Evolutionary conservation across 2,113 vertebrate species (phyloP).

Genomic region (Psittacara wagleri): DNA sequence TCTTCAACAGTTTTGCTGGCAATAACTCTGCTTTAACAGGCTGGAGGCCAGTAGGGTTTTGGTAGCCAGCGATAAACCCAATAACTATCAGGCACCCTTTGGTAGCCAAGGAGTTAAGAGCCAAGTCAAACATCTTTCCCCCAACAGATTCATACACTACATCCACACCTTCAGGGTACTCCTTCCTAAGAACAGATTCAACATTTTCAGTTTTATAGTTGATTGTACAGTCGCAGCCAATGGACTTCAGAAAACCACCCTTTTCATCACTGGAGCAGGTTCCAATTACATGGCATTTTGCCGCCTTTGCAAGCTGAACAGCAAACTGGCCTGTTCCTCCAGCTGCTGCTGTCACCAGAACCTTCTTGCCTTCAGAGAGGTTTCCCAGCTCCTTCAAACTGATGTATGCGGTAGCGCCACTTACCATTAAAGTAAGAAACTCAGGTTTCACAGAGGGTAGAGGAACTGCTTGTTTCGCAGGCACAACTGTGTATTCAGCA

Average conservation of each 20-base stretch:
- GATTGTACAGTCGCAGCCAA: constrained; percentile 88
- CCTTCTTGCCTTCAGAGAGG: constrained; percentile 81
- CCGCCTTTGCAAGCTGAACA: constrained; percentile 88
- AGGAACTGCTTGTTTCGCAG: constrained; percentile 73
- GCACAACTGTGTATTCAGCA: constrained; percentile 87
- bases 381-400: constrained; percentile 86
- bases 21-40: constrained; percentile 76
- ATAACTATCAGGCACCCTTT: constrained; percentile 88
- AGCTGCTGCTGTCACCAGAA: constrained; percentile 88
- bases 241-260: constrained; percentile 84
- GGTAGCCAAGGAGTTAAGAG: constrained; percentile 81
- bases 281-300: constrained; percentile 89
- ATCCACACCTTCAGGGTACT: constrained; percentile 85
- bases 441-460: constrained; percentile 82
- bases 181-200: constrained; percentile 73
- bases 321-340: constrained; percentile 93
- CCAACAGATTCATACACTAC: constrained; percentile 92
- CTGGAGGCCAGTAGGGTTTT: constrained; percentile 79
- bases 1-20: constrained; percentile 86
- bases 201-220: constrained; percentile 85
- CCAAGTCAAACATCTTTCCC: constrained; percentile 84
- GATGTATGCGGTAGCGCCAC: constrained; percentile 87
- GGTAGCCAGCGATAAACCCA: constrained; percentile 90
- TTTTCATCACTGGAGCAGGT: constrained; percentile 91
- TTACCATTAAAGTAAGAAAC: constrained; percentile 85